Conservation (phyloP, 2,888 invertebrate species). For the Lithophane ornitopus region DNA sequence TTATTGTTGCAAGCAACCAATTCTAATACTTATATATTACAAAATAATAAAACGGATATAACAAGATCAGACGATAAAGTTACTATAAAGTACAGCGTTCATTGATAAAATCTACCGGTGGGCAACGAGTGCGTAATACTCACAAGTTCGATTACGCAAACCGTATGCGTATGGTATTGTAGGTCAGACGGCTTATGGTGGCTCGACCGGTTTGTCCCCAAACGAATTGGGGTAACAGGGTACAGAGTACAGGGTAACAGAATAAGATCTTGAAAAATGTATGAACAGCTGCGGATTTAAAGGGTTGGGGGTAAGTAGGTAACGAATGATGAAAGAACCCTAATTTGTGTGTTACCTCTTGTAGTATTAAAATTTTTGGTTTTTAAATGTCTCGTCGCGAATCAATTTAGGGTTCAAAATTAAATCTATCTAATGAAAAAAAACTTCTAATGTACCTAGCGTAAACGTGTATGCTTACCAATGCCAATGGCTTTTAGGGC, state of each 20-base stretch:
- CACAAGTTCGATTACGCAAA: constrained; percentile 75
- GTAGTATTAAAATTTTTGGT: background rate
- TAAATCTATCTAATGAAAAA: background rate
- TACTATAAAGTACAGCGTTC: constrained; percentile 46
- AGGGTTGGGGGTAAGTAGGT: constrained; percentile 6
- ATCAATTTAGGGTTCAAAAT: background rate
- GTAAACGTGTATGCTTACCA: background rate
- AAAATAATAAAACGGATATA: constrained; percentile 49
- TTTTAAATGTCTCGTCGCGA: background rate
- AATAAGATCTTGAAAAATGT: constrained; percentile 44
- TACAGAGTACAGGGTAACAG: constrained; percentile 51
- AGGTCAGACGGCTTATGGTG: constrained; percentile 79
- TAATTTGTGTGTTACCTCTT: background rate
- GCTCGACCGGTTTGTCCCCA: constrained; percentile 76
- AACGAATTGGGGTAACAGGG: constrained; percentile 43
- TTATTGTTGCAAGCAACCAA: constrained; percentile 18
- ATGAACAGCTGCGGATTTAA: constrained; percentile 7
- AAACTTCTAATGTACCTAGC: background rate
- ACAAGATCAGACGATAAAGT: constrained; percentile 35
- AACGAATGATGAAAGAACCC: background rate
- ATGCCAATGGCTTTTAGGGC: background rate
- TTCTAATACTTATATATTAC: constrained; percentile 21
- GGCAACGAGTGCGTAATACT: constrained; percentile 59
- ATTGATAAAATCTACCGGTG: constrained; percentile 75
- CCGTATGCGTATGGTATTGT: constrained; percentile 75